Base-by-base conservation (phyloP, 1,140 invertebrate species). In the Drosophila murphyi region DNA sequence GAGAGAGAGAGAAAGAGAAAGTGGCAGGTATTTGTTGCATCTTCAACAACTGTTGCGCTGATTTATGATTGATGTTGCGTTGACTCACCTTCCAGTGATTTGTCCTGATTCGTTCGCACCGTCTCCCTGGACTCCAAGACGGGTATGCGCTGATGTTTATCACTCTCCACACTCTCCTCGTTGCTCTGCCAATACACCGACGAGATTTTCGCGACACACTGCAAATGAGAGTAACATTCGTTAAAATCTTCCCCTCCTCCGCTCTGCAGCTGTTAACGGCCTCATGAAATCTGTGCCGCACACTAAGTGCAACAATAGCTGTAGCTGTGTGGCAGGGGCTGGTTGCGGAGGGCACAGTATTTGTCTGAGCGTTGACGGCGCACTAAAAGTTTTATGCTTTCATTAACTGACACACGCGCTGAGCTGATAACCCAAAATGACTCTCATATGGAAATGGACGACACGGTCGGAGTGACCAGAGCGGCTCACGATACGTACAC, bases 131-230 rank as follows among this genome's bases (percentile, higher is more conserved):
- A 95, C 82, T 96, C 95, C 63, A 95, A 93, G 8, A 94, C 95
- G 28, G 95, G 94, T n/a, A 95, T 94, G 59, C 95, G 94, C 57
- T 94, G 94, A 57, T 95, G 94, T 67, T 94, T 93, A 73, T 94
- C 94, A 20, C 96, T 96, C 80, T 96, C 95, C 4, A 97, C 96
- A 80, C 96, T 97, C 85, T 97, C 96, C 89, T 97, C 96, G 87
- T 97, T 97, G 90, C 95, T 97, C 64, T 95, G 94, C 94, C 95
- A 96, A 92, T 97, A 97, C 4, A 97, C 95, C 10, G 96, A 96
- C 2, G 96, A 96, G 92, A 97, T 97, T 54, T 96, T 97, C 6
- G 97, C 97, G 81, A 97, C 94, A 93, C 97, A 98, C 94, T 94
- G 70, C 68, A 86, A 20, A 73, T 32, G 51, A 64, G 56, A 67